Evolutionary conservation across 2,797 vertebrate species (phyloP).

Genomic region (Gymnodraco acuticeps): DNA sequence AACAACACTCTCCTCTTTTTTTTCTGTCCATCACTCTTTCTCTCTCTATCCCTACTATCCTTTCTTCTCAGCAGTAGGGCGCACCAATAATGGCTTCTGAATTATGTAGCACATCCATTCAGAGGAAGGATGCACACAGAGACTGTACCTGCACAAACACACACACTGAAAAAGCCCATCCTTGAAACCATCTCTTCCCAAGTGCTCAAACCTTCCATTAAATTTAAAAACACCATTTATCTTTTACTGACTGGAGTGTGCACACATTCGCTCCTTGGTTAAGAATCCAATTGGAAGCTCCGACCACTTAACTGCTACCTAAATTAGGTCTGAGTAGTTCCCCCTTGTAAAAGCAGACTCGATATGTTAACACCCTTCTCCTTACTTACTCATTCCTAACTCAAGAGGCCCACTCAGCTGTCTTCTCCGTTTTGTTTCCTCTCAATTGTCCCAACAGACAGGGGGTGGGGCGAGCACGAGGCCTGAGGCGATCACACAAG

Average conservation of each 20-base stretch:
- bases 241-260: slow-evolving; percentile 36
- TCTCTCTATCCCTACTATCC: slow-evolving; percentile 13
- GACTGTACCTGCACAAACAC: slow-evolving; percentile 8
- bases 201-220: slow-evolving; percentile 67
- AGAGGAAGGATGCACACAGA: slow-evolving; percentile 27
- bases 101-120: slow-evolving; percentile 76
- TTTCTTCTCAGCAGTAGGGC: slow-evolving; percentile 34
- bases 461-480: slow-evolving; percentile 37
- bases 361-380: slow-evolving; percentile 54
- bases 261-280: slow-evolving; percentile 38
- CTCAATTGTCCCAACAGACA: slow-evolving; percentile 39
- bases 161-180: slow-evolving; percentile 26
- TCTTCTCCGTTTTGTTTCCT: slow-evolving; percentile 58
- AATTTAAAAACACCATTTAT: slow-evolving; percentile 64
- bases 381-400: slow-evolving; percentile 44
- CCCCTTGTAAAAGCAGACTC: slow-evolving; percentile 35
- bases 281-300: slow-evolving; percentile 53
- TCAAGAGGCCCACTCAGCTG: slow-evolving; percentile 34
- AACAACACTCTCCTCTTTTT: slow-evolving; percentile 36
- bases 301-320: slow-evolving; percentile 52
- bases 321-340: slow-evolving; percentile 50
- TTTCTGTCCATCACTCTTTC: background rate
- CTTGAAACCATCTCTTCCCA: slow-evolving; percentile 37
- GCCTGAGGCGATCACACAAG: slow-evolving; percentile 42
- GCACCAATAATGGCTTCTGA: slow-evolving; percentile 75